Conservation (phyloP, 2,888 invertebrate species). For the Philaethria dido region DNA sequence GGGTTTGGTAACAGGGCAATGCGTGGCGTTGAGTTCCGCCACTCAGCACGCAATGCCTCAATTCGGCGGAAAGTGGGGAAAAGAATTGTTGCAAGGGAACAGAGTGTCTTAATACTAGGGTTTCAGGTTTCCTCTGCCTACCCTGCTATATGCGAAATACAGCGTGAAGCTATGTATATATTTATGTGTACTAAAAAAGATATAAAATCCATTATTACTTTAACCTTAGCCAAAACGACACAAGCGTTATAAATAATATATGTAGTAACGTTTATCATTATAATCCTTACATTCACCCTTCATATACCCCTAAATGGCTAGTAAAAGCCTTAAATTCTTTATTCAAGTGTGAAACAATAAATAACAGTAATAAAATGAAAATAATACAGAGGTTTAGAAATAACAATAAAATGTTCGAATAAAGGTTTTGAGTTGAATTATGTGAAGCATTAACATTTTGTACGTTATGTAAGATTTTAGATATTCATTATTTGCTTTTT, state of each 20-base stretch:
- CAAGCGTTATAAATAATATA: background rate
- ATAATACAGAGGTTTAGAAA: conserved; percentile 22
- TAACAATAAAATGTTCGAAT: conserved; percentile 4
- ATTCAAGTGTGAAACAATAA: conserved; percentile 21
- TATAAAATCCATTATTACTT: background rate
- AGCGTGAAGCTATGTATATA: too few relatives aligned
- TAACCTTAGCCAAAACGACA: background rate
- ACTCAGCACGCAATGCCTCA: too few relatives aligned
- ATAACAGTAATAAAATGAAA: conserved; percentile 23
- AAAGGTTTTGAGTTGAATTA: background rate
- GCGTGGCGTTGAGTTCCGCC: too few relatives aligned
- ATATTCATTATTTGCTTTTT: background rate
- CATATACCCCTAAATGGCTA: conserved; percentile 16
- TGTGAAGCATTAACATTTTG: background rate
- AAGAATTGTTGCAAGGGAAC: too few relatives aligned
- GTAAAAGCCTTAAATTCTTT: conserved; percentile 27
- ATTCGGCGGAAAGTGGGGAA: too few relatives aligned
- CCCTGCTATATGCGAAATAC: too few relatives aligned
- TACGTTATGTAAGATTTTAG: too few relatives aligned
- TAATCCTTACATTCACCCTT: conserved; percentile 4
- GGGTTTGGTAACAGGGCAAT: too few relatives aligned
- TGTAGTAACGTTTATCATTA: conserved; percentile 1
- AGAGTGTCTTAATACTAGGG: too few relatives aligned
- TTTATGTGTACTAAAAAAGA: too few relatives aligned
- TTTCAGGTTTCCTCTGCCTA: too few relatives aligned